Percentiles rank a stretch among this genome's conserved stretches.
These are phyloP conservation scores for Mesodorylaimus sp. DNA, from an alignment of 2,888 invertebrate species.

Conservation along the genomic window DNA sequence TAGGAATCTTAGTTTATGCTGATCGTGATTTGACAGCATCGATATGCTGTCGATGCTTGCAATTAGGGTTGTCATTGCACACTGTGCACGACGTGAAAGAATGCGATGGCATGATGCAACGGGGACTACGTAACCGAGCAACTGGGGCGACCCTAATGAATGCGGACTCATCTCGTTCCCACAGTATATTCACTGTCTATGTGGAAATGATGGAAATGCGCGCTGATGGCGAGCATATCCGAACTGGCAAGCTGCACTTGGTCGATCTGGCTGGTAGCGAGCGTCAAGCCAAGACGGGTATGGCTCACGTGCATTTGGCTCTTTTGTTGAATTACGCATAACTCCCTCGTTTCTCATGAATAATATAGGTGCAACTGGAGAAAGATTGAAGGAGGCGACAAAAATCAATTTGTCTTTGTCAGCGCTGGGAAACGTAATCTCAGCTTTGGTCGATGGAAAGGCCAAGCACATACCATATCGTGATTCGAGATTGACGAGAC, in stretches of 20 bases:
- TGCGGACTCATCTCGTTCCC: constrained; percentile 56
- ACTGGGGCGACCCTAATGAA: constrained; percentile 75
- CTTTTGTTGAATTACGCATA: too few relatives aligned
- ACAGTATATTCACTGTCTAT: constrained; percentile 66
- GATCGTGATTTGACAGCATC: neutral
- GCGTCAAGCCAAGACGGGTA: constrained; percentile 54
- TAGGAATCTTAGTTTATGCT: constrained; percentile 18
- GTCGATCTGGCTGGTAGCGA: constrained; percentile 78
- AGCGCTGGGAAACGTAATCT: constrained; percentile 71
- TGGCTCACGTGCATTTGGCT: neutral
- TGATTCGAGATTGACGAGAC: constrained; percentile 62
- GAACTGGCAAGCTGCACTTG: constrained; percentile 57
- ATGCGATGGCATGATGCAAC: constrained; percentile 52
- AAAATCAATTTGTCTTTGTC: constrained; percentile 72
- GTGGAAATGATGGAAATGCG: constrained; percentile 53
- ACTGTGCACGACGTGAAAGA: constrained; percentile 58
- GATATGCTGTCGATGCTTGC: neutral
- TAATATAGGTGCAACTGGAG: constrained; percentile 54
- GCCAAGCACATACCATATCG: constrained; percentile 60
- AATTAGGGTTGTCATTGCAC: constrained; percentile 47
- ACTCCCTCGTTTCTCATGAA: too few relatives aligned
- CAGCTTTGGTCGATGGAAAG: constrained; percentile 60
- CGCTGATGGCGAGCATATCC: constrained; percentile 39
- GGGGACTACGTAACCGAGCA: constrained; percentile 58
- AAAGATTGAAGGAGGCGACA: constrained; percentile 64